phyloP scores from a whole-genome alignment of 2,797 vertebrate genomes.

The Hirundo rustica region DNA sequence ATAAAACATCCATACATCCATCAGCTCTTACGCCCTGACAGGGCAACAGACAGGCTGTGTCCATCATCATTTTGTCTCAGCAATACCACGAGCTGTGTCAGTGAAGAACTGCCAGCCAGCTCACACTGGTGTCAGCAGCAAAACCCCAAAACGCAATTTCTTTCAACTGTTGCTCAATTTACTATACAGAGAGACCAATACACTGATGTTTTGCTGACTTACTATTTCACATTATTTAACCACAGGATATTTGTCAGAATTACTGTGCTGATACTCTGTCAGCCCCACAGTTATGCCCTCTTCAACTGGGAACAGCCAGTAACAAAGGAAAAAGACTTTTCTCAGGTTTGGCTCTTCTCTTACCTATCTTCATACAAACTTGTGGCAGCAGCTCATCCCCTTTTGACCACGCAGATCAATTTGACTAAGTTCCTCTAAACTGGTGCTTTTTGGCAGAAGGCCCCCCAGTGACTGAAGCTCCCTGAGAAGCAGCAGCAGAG shows the following conservation, averaged over 20 bases:
- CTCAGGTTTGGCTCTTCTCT: background rate
- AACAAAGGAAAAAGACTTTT: background rate
- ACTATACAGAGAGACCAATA: accelerated
- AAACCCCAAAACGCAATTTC: background rate
- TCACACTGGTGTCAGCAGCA: background rate
- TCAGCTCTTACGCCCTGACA: background rate
- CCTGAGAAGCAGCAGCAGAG: background rate
- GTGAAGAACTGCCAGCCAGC: background rate
- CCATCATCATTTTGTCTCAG: background rate
- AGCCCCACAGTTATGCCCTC: background rate
- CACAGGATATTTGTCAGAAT: background rate
- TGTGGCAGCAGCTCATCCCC: background rate
- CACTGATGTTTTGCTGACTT: background rate
- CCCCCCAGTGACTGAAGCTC: background rate
- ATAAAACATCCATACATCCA: background rate
- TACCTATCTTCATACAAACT: background rate
- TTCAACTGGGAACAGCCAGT: background rate
- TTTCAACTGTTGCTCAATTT: background rate
- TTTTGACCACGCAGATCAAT: background rate
- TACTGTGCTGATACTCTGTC: background rate
- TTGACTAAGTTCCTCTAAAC: background rate
- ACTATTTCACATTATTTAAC: background rate
- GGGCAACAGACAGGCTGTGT: background rate
- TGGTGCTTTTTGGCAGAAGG: background rate
- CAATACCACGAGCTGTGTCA: accelerated